A percentile compares a stretch with the other conserved stretches of the same genome.
These are phyloP conservation scores for Myiotriccus ornatus DNA, from an alignment of 2,797 vertebrate genomes.

Conservation along the genomic window DNA sequence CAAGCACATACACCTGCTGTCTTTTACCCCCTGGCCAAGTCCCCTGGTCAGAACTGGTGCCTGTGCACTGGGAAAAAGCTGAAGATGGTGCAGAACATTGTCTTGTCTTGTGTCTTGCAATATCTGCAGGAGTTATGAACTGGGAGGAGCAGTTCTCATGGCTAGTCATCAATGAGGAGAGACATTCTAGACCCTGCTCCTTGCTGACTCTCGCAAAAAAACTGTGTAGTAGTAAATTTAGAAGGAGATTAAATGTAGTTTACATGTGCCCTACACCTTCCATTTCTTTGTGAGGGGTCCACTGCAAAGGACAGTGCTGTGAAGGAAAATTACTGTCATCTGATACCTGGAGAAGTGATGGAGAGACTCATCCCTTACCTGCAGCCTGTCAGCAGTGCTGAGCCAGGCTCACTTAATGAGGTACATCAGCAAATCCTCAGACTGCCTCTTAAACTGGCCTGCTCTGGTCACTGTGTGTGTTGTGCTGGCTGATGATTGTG, in stretches of 20 bases:
- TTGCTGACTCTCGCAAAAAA: neutral
- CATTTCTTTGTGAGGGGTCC: neutral
- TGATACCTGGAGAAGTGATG: neutral
- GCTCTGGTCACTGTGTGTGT: neutral
- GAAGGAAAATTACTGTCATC: neutral
- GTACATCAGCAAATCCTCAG: neutral
- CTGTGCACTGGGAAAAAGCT: neutral
- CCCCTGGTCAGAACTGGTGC: neutral
- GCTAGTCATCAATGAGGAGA: neutral
- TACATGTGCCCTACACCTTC: neutral
- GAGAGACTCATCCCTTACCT: neutral
- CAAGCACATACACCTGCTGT: neutral
- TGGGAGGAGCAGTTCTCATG: neutral
- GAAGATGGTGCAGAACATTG: neutral
- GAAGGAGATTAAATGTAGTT: neutral
- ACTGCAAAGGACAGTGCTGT: neutral
- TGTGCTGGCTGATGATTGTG: neutral
- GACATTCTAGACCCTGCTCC: neutral
- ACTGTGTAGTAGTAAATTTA: neutral
- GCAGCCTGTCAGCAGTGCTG: neutral
- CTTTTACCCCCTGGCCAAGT: neutral
- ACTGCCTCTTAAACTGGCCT: neutral
- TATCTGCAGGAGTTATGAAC: neutral
- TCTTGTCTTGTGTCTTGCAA: neutral
- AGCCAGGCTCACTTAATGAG: neutral